phyloP scores from a whole-genome alignment of 2,797 vertebrate species.

The Pseudopleuronectes americanus region DNA sequence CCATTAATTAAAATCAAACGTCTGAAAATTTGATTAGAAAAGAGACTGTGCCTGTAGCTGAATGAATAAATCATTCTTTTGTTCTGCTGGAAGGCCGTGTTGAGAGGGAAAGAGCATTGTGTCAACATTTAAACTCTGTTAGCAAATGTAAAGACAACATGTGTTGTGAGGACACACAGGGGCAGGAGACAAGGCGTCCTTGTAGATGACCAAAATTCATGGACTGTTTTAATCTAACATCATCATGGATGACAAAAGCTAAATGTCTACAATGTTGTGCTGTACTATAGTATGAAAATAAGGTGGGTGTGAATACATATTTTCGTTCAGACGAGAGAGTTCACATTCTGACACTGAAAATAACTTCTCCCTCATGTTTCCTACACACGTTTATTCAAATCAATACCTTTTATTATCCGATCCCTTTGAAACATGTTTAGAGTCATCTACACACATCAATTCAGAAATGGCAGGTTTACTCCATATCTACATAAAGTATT shows the following conservation, averaged over 20 bases:
- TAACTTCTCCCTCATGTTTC: too few species aligned
- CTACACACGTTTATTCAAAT: too few species aligned
- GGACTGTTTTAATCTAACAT: not conserved
- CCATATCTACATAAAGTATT: constrained; percentile 22
- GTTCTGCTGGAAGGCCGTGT: constrained; percentile 66
- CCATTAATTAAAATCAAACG: constrained; percentile 84
- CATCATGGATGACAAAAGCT: too few species aligned
- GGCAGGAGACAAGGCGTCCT: constrained; percentile 2
- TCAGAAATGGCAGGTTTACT: not conserved
- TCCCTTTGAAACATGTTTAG: too few species aligned
- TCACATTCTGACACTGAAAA: too few species aligned
- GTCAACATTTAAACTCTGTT: constrained; percentile 76
- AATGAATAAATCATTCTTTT: constrained; percentile 82
- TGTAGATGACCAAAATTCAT: not conserved
- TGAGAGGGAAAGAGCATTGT: constrained; percentile 62
- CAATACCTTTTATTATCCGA: too few species aligned
- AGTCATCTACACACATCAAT: too few species aligned
- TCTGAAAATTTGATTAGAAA: constrained; percentile 81
- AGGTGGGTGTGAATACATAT: too few species aligned
- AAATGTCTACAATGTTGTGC: too few species aligned
- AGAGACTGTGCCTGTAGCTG: constrained; percentile 69
- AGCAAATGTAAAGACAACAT: constrained; percentile 54
- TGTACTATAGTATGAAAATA: too few species aligned
- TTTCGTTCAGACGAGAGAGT: too few species aligned
- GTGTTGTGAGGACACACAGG: constrained; percentile 43